Evolutionary conservation across 2,888 invertebrate genomes (phyloP).

Genomic region (Alcis repandata): DNA sequence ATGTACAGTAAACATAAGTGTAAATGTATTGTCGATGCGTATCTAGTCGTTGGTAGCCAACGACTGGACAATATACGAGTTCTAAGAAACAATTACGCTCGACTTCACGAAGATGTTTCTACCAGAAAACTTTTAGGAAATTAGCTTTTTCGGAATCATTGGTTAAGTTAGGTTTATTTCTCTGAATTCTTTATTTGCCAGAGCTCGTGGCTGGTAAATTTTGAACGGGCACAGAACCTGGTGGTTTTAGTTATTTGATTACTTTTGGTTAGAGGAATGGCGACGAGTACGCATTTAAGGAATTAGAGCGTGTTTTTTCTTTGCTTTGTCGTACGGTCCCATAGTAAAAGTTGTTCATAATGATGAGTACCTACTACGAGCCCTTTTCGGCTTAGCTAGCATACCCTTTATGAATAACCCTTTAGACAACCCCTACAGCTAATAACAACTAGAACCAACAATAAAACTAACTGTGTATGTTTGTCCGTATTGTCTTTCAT

Average conservation of each 20-base stretch:
- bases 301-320: conserved; percentile 5
- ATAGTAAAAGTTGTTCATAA: too few relatives aligned
- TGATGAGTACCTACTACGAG: too few relatives aligned
- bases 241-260: neutral
- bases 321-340: too few relatives aligned
- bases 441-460: neutral
- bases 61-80: neutral
- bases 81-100: neutral
- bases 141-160: conserved; percentile 10
- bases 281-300: neutral
- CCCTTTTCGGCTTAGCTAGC: too few relatives aligned
- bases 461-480: conserved; percentile 67
- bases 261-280: neutral
- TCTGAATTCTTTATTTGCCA: conserved; percentile 6
- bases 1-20: too few relatives aligned
- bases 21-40: too few relatives aligned
- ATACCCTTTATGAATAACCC: too few relatives aligned
- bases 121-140: conserved; percentile 5
- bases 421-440: too few relatives aligned
- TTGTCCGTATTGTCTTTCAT: conserved; percentile 78
- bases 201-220: neutral
- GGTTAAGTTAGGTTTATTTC: conserved; percentile 1
- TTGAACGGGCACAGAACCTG: neutral
- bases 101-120: neutral
- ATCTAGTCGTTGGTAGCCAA: neutral